These are phyloP conservation scores for Heliopora coerulea DNA, from an alignment of 92 coral and sea anemone genomes.

Conservation along the genomic window DNA sequence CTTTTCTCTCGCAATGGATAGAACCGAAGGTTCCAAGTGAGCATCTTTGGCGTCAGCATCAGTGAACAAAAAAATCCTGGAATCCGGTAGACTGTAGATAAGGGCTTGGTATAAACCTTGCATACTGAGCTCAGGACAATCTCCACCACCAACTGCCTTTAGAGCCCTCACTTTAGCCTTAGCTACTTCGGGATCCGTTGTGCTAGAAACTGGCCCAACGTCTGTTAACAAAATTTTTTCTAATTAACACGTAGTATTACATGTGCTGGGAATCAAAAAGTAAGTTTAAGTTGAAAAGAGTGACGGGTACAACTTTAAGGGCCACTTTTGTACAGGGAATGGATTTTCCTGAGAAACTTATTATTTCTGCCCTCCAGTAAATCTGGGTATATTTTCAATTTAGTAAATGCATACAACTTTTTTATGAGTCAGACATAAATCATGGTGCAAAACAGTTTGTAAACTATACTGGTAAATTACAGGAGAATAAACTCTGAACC, in stretches of 20 bases:
- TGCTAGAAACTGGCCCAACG: slow-evolving; percentile 61
- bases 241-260: too few species aligned
- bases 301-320: not conserved
- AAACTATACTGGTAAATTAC: too few species aligned
- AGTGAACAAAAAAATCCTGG: slow-evolving; percentile 53
- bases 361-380: not conserved
- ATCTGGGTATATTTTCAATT: too few species aligned
- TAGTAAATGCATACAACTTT: too few species aligned
- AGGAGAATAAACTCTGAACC: too few species aligned
- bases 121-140: slow-evolving; percentile 66
- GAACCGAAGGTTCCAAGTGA: slow-evolving; percentile 40
- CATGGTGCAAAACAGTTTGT: too few species aligned
- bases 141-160: slow-evolving; percentile 49
- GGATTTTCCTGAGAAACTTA: not conserved
- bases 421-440: too few species aligned
- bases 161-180: slow-evolving; percentile 51
- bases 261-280: too few species aligned
- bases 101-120: slow-evolving; percentile 65
- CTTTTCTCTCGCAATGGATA: slow-evolving; percentile 51
- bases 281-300: too few species aligned
- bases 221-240: too few species aligned
- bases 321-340: not conserved
- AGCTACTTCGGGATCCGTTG: slow-evolving; percentile 56
- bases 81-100: slow-evolving; percentile 48
- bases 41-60: slow-evolving; percentile 67